A percentile compares a stretch with the other conserved stretches of the same genome.
phyloP scores from a whole-genome alignment of 2,888 invertebrate genomes.

The Nipponacmea schrenckii region DNA sequence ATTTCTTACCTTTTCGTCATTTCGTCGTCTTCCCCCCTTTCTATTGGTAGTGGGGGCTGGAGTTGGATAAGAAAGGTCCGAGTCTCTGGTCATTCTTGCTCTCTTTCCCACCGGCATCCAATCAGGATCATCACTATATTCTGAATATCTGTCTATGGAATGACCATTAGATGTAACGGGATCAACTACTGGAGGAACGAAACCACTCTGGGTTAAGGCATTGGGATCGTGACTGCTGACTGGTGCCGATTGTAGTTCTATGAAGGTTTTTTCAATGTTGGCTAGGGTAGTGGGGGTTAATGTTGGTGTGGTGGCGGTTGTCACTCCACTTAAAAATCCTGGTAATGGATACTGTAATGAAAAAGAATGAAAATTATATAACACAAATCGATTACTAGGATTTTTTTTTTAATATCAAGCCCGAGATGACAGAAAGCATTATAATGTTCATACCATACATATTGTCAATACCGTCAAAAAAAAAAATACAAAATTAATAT shows the following conservation, averaged over 20 bases:
- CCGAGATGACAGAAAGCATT: too few species aligned
- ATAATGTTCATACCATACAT: too few species aligned
- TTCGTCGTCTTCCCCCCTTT: conserved; percentile 16
- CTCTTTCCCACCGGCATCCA: conserved; percentile 44
- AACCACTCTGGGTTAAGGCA: conserved; percentile 80
- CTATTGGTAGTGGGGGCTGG: conserved; percentile 7
- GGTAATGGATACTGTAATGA: conserved; percentile 54
- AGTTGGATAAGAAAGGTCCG: not conserved
- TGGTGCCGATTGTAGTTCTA: conserved; percentile 81
- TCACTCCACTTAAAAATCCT: conserved; percentile 75
- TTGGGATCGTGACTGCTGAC: conserved; percentile 44
- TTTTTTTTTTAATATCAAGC: too few species aligned
- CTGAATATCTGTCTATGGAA: conserved; percentile 41
- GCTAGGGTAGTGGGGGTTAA: conserved; percentile 93
- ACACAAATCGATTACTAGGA: too few species aligned
- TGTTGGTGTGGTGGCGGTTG: conserved; percentile 91
- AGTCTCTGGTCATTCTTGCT: conserved; percentile 24
- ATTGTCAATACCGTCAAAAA: too few species aligned
- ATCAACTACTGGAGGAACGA: conserved; percentile 81
- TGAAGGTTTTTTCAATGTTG: conserved; percentile 89
- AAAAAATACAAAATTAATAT: too few species aligned
- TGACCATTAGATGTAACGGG: conserved; percentile 30
- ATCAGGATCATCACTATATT: conserved; percentile 47
- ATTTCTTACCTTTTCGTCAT: conserved; percentile 21
- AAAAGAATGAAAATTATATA: conserved; percentile 11